phyloP scores from a whole-genome alignment of 2,797 vertebrate species.

The Glossophaga mutica region DNA sequence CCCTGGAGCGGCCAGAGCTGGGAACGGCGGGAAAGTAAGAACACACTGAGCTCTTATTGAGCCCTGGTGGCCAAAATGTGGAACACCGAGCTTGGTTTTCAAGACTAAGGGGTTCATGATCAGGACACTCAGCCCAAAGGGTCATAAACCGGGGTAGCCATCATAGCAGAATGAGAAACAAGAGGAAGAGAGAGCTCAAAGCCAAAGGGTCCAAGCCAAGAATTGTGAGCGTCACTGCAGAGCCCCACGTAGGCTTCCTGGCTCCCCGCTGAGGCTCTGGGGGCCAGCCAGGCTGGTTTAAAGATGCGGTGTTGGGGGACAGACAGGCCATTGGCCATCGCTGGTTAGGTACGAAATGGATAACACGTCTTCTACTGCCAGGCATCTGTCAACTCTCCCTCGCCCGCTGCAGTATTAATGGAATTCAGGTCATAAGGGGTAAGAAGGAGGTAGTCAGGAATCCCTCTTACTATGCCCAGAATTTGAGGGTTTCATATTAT shows the following conservation, averaged over 20 bases:
- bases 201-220: not conserved
- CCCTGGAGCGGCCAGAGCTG: not conserved
- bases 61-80: not conserved
- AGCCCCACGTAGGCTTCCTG: not conserved
- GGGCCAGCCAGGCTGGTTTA: not conserved
- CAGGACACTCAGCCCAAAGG: not conserved
- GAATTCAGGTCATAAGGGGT: conserved; percentile 49
- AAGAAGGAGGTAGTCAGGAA: conserved; percentile 31
- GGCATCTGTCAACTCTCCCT: conserved; percentile 9
- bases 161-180: not conserved
- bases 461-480: conserved; percentile 40
- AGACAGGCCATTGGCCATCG: not conserved
- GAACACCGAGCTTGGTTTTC: not conserved
- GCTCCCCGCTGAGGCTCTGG: not conserved
- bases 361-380: not conserved
- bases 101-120: not conserved
- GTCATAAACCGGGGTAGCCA: not conserved
- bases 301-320: not conserved
- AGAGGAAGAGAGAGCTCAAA: not conserved
- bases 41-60: not conserved
- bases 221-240: not conserved
- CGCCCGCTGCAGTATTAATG: conserved; percentile 23
- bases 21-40: not conserved
- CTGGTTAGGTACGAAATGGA: conserved; percentile 34
- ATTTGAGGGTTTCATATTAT: conserved; percentile 56